A percentile compares a stretch with the other conserved stretches of the same genome.
phyloP scores from a whole-genome alignment of 2,888 invertebrate species.

The Drosophila mimetica region DNA sequence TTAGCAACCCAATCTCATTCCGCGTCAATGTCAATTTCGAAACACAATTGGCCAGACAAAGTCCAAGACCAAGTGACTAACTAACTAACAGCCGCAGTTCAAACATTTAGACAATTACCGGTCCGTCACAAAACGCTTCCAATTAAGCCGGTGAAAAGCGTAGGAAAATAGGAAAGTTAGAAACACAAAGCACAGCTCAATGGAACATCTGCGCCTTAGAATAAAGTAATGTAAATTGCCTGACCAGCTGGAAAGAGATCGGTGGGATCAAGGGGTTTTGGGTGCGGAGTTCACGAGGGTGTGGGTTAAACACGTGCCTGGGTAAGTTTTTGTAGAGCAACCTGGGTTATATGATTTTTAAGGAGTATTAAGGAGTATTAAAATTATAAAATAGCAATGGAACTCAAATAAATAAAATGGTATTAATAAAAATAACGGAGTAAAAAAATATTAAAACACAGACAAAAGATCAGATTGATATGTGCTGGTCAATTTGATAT shows the following conservation, averaged over 20 bases:
- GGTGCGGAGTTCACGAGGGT: slow-evolving; percentile 3
- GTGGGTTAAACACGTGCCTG: slow-evolving; percentile 27
- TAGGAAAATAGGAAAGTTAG: slow-evolving; percentile 27
- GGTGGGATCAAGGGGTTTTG: slow-evolving; percentile 1
- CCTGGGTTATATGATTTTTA: neutral
- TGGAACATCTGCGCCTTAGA: slow-evolving; percentile 59
- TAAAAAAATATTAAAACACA: no score
- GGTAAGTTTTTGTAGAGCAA: neutral
- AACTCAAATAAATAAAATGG: no score
- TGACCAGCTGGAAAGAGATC: slow-evolving; percentile 20
- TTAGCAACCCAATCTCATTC: slow-evolving; percentile 25
- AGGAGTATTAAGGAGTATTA: no score
- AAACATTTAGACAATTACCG: slow-evolving; percentile 45
- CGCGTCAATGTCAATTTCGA: slow-evolving; percentile 47
- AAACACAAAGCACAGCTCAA: slow-evolving; percentile 16
- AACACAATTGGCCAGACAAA: slow-evolving; percentile 32
- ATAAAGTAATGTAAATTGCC: slow-evolving; percentile 41
- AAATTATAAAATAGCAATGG: no score
- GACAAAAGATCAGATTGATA: no score
- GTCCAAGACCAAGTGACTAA: slow-evolving; percentile 36
- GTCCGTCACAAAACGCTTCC: slow-evolving; percentile 48
- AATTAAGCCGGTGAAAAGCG: slow-evolving; percentile 63
- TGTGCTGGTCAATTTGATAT: no score
- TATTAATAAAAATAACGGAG: no score
- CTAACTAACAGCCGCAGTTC: slow-evolving; percentile 28